Evolutionary conservation across 2,797 vertebrate genomes (phyloP).

Genomic region (Parambassis ranga): DNA sequence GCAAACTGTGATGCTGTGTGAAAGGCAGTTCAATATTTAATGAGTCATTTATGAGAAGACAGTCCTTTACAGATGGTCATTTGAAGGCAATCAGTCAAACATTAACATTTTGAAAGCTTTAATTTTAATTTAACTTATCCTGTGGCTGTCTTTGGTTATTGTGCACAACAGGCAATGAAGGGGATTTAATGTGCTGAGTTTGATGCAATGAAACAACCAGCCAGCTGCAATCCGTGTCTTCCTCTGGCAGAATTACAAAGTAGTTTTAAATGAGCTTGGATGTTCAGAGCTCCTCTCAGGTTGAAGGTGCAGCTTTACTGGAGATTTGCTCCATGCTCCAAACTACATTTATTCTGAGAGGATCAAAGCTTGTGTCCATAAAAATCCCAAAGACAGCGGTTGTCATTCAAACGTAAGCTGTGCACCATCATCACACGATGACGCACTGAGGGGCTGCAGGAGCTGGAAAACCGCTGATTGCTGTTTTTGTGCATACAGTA

Average conservation of each 20-base stretch:
- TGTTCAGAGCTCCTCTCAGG: not conserved
- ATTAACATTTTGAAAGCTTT: conserved; percentile 34
- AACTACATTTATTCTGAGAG: not conserved
- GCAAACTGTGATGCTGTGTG: not conserved
- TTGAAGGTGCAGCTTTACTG: not conserved
- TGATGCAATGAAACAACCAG: not conserved
- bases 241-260: not conserved
- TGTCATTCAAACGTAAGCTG: not conserved
- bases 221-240: not conserved
- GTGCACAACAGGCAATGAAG: not conserved
- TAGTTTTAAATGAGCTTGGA: not conserved
- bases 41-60: conserved; percentile 25
- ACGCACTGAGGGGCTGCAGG: too few species aligned
- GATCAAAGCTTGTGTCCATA: not conserved
- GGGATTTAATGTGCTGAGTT: not conserved
- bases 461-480: too few species aligned
- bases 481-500: too few species aligned
- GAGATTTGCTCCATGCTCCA: not conserved
- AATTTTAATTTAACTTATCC: conserved; percentile 37
- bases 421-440: not conserved
- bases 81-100: conserved; percentile 43
- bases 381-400: not conserved
- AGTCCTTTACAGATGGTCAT: conserved; percentile 24
- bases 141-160: conserved; percentile 11
- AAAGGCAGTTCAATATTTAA: conserved; percentile 38